A percentile compares a stretch with the other conserved stretches of the same genome.
These are phyloP conservation scores for Leiothrix lutea DNA, from an alignment of 2,113 vertebrate species.

Conservation along the genomic window DNA sequence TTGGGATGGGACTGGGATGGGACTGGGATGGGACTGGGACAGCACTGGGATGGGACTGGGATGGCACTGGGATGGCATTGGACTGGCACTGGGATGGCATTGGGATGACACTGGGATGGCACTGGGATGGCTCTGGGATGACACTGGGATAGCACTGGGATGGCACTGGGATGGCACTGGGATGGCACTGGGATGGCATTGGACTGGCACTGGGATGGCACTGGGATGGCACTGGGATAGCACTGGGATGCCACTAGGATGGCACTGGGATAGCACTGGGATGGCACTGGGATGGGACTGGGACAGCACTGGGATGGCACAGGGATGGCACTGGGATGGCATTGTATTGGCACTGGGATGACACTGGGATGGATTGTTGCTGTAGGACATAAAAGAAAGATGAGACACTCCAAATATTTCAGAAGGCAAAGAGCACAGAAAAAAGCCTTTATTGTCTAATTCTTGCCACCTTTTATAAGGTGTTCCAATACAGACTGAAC, in stretches of 20 bases:
- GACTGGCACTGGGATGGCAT: neutral
- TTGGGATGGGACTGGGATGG: too few species aligned
- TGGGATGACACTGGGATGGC: neutral
- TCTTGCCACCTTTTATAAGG: too few species aligned
- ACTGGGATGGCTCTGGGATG: too few species aligned
- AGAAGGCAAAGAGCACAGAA: too few species aligned
- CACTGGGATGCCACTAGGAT: neutral
- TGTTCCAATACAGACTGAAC: too few species aligned
- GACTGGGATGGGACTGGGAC: too few species aligned
- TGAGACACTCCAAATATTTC: too few species aligned
- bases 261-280: fast-evolving
- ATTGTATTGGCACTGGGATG: neutral
- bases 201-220: neutral
- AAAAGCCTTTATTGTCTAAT: too few species aligned
- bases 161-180: fast-evolving
- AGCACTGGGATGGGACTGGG: fast-evolving
- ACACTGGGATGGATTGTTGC: fast-evolving
- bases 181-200: too few species aligned
- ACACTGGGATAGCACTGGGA: neutral
- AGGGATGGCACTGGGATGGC: neutral
- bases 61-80: neutral
- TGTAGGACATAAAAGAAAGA: too few species aligned
- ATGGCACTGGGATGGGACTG: neutral
- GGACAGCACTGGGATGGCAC: fast-evolving
- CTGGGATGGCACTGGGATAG: fast-evolving